Evolutionary conservation across 2,113 vertebrate species (phyloP), one percentile per base, ranked within the genome.

Genomic region (Hemichromis elongatus): DNA sequence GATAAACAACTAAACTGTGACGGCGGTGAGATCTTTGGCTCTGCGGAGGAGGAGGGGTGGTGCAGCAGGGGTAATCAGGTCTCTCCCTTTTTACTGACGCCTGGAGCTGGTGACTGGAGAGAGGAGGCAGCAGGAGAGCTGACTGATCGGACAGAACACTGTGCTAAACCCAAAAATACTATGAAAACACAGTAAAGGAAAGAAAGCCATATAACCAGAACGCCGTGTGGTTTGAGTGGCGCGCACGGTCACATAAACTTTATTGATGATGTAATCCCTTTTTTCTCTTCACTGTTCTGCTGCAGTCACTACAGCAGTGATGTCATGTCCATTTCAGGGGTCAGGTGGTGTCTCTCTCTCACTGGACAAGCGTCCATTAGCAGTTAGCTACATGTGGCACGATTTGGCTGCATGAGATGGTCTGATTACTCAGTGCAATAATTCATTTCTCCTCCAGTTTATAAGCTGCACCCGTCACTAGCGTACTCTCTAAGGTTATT

Each of bases 131-230:
- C 55, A 28, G 2, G 55, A 56, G 55, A 9, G 30, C 30, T 35
- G 57, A 35, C 1, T 0, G 57, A n/a, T 1, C 35, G 30, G 30
- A 59, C 28, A 0, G 1, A 59, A 35, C 30, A 35, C 30, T 33
- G 16, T 35, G 57, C 57, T 12, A 35, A 61, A 35, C 18, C 57
- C 57, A 35, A 6, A 19, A 19, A 16, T 13, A 14, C 55, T 28
- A 7, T 16, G 24, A 57, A 28, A 57, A 24, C 24, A 57, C 55
- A 28, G 55, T 9, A 35, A 35, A 35, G 35, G 9, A 35, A 35
- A 19, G 28, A 61, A 61, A 33, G 28, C 3, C 9, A 11, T 35
- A n/a, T 35, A n/a, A 35, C 57, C 57, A 1, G 18, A 4, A 61
- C 18, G n/a, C 30, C 9, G 30, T 4, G 57, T 0, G 57, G 57